These are phyloP conservation scores for Seriola dumerili DNA, from an alignment of 2,113 vertebrate genomes.

Conservation along the genomic window DNA sequence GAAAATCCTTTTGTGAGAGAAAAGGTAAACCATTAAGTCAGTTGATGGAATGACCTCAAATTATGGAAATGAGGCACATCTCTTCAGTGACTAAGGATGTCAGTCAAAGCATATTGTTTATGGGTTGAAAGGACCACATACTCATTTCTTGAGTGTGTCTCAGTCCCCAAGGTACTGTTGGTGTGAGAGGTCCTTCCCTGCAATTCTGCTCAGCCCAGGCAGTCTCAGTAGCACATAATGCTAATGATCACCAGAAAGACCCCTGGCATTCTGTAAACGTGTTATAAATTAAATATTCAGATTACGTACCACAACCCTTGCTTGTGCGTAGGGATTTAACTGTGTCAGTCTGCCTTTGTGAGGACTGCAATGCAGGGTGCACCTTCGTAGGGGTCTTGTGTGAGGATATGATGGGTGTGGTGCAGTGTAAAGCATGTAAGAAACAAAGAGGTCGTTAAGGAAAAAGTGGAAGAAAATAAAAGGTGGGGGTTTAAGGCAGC, in stretches of 20 bases:
- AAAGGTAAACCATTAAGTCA: conserved; percentile 4
- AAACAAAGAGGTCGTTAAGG: background rate
- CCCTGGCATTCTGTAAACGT: conserved; percentile 54
- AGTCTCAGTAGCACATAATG: conserved; percentile 47
- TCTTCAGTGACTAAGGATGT: background rate
- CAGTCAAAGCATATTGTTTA: conserved; percentile 23
- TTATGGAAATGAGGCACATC: background rate
- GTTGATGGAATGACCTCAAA: background rate
- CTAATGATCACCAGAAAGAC: conserved; percentile 47
- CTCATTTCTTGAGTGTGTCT: conserved; percentile 31
- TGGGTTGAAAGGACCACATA: background rate
- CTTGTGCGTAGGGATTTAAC: conserved; percentile 56
- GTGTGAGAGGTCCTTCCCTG: background rate
- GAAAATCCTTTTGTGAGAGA: background rate
- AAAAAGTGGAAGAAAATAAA: conserved; percentile 10
- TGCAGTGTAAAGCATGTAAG: background rate
- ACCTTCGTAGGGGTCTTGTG: conserved; percentile 5
- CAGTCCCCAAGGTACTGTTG: conserved; percentile 13
- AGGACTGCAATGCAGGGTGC: conserved; percentile 16
- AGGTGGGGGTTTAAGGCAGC: background rate
- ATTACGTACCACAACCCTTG: conserved; percentile 53
- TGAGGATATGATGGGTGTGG: conserved; percentile 11
- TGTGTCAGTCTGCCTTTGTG: conserved; percentile 58
- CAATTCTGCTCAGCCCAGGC: conserved; percentile 1
- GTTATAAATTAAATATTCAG: conserved; percentile 73